These are phyloP conservation scores for Mesopsocus fuscifrons DNA, from an alignment of 2,888 invertebrate species.

Conservation along the genomic window DNA sequence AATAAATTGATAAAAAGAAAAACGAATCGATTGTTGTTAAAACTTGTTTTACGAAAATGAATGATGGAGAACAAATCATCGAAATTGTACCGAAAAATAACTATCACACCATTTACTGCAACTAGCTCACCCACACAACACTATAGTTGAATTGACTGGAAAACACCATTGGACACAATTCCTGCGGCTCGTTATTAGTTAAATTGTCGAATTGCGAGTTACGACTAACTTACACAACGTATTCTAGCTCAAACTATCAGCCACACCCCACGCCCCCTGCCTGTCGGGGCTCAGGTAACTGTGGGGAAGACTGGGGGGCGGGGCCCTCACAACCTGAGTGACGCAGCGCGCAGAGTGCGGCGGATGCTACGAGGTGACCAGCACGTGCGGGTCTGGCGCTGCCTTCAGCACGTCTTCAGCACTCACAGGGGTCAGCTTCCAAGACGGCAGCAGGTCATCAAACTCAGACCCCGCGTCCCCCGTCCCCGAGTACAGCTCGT, in stretches of 20 bases:
- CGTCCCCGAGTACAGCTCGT: conserved; percentile 40
- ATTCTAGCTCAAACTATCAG: conserved; percentile 9
- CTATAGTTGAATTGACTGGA: too few relatives aligned
- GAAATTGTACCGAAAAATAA: not conserved
- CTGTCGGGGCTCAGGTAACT: too few relatives aligned
- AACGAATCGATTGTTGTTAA: not conserved
- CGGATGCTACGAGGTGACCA: conserved; percentile 31
- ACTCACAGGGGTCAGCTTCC: conserved; percentile 31
- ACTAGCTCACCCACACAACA: too few relatives aligned
- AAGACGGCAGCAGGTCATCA: conserved; percentile 30
- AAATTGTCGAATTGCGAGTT: too few relatives aligned
- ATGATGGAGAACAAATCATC: not conserved
- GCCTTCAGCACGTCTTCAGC: conserved; percentile 31
- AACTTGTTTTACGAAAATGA: not conserved
- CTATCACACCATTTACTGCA: too few relatives aligned
- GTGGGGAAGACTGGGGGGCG: too few relatives aligned
- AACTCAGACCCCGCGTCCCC: conserved; percentile 31
- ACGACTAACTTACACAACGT: conserved; percentile 1
- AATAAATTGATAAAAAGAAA: too few relatives aligned
- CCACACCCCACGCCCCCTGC: too few relatives aligned
- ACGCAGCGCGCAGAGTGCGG: conserved; percentile 12
- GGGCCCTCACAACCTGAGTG: conserved; percentile 27
- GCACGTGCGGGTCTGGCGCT: conserved; percentile 27
- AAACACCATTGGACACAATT: conserved; percentile 6
- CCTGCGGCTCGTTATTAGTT: too few relatives aligned